These are phyloP conservation scores for Phlogophora meticulosa DNA, from an alignment of 2,888 invertebrate genomes.

Conservation along the genomic window DNA sequence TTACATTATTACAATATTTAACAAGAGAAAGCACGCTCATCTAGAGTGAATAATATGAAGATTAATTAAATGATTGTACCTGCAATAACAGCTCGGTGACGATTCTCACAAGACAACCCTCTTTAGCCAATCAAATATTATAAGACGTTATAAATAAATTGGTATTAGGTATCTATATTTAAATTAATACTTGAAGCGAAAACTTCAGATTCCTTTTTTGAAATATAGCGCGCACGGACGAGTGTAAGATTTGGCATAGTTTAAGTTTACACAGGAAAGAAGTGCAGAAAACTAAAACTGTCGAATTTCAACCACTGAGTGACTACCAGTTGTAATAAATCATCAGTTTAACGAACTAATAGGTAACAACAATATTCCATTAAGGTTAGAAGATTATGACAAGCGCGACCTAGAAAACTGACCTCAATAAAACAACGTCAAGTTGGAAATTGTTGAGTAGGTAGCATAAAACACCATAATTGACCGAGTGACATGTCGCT, in stretches of 20 bases:
- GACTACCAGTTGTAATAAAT: conserved; percentile 16
- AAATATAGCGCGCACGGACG: too few species aligned
- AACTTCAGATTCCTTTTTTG: too few species aligned
- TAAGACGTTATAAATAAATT: conserved; percentile 6
- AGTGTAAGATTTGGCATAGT: too few species aligned
- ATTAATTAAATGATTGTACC: neutral
- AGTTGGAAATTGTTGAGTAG: conserved; percentile 47
- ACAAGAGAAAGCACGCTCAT: conserved; percentile 17
- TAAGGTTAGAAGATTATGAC: conserved; percentile 18
- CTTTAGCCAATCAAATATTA: conserved; percentile 2
- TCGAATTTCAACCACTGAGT: too few species aligned
- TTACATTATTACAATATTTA: conserved; percentile 18
- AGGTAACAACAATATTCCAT: conserved; percentile 6
- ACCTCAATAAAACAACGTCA: conserved; percentile 55
- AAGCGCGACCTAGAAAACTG: conserved; percentile 43
- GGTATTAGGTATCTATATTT: too few species aligned
- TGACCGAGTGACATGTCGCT: conserved; percentile 50
- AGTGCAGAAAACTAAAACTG: too few species aligned
- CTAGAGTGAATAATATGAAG: conserved; percentile 1
- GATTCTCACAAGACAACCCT: conserved; percentile 10
- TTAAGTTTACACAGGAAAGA: too few species aligned
- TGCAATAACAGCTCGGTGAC: conserved; percentile 15
- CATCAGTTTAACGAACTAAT: conserved; percentile 23
- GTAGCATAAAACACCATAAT: conserved; percentile 57
- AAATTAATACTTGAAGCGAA: too few species aligned